Conservation (phyloP, 2,113 vertebrate genomes). For the Corythornis madagascariensis region DNA sequence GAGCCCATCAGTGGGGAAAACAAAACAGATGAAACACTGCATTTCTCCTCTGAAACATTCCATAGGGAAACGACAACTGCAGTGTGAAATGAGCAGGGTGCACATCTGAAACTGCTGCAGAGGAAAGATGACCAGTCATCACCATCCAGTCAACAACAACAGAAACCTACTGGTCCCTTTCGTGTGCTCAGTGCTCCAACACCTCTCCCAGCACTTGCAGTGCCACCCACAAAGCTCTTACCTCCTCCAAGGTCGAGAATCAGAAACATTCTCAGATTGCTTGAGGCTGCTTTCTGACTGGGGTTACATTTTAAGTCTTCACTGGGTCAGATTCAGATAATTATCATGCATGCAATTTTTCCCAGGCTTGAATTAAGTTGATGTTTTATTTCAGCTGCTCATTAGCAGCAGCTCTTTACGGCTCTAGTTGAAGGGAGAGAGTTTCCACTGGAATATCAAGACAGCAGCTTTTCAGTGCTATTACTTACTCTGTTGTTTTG, state of each 20-base stretch:
- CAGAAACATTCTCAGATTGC: neutral
- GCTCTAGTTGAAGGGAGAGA: neutral
- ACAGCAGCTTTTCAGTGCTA: neutral
- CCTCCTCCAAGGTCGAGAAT: neutral
- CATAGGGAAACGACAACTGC: neutral
- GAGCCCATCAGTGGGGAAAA: neutral
- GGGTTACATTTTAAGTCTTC: neutral
- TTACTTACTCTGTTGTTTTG: constrained; percentile 95
- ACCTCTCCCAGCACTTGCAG: neutral
- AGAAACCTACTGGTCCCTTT: neutral
- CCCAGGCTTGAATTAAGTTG: neutral
- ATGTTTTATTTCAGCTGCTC: constrained; percentile 1
- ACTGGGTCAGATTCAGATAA: neutral
- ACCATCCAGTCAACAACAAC: neutral
- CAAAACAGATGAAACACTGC: neutral
- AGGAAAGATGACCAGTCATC: neutral
- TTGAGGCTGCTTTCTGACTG: neutral
- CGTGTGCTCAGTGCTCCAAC: neutral
- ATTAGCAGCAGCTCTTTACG: neutral
- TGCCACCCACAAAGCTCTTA: neutral
- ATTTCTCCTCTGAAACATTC: neutral
- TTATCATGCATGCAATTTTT: neutral
- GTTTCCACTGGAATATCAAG: neutral
- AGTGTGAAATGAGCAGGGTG: neutral
- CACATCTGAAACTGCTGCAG: neutral